Base-by-base conservation (phyloP, 2,113 vertebrate genomes). In the Prietella phreatophila region DNA sequence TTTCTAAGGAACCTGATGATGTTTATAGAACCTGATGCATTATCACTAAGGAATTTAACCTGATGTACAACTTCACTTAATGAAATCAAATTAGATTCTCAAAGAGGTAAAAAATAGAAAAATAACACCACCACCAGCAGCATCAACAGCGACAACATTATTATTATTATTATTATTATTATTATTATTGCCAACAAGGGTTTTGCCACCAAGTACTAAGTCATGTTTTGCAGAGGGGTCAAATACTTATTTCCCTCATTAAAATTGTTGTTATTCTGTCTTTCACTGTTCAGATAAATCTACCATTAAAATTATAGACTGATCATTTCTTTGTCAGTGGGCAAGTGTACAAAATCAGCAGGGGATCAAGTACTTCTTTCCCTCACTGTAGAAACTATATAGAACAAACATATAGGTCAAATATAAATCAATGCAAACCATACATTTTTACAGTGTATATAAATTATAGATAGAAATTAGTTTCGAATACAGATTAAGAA, bases 341-440 rank as follows among this genome's bases (percentile, higher is more conserved):
- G n/a, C n/a, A n/a, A n/a, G n/a, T n/a, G n/a, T n/a, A n/a, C n/a
- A n/a, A n/a, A n/a, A n/a, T n/a, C n/a, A n/a, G n/a, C n/a, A n/a
- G n/a, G n/a, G n/a, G n/a, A n/a, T n/a, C n/a, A n/a, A n/a, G n/a
- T n/a, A n/a, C n/a, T n/a, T n/a, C n/a, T n/a, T n/a, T n/a, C n/a
- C n/a, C n/a, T n/a, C n/a, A n/a, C n/a, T n/a, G n/a, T n/a, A n/a
- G n/a, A n/a, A n/a, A 88, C 83, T 53, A 81, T 86, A 90, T 53
- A 53, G 50, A 53, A 53, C 88, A 90, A 88, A 90, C 84, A 90
- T 71, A 47, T 47, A 8, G 47, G 47, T 63, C 78, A 71, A 75
- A 61, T 89, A 84, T 80, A 89, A 89, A 89, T 87, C 82, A 83
- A 85, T 87, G 82, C 55, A 89, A 87, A 87, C 83, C 85, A 80